These are phyloP conservation scores for Diadema setosum DNA, from an alignment of 35 echinoderm and acorn worm species.

Conservation along the genomic window DNA sequence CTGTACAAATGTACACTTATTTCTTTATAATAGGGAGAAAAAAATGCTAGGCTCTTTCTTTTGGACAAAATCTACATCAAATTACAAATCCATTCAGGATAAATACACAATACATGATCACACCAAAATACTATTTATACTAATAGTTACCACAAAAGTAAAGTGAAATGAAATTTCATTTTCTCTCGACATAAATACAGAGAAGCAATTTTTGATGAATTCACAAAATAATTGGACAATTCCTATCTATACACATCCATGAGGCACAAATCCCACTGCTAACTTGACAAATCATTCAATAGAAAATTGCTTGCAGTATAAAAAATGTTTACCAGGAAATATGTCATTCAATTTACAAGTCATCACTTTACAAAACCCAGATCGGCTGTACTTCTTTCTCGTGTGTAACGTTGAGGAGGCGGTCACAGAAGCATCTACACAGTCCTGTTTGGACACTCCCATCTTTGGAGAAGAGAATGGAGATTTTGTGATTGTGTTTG, in stretches of 20 bases:
- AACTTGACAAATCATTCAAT: neutral
- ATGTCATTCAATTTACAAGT: too few species aligned
- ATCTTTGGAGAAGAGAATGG: too few species aligned
- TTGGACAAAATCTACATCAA: slow-evolving; percentile 35
- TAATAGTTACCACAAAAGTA: too few species aligned
- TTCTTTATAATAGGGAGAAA: neutral
- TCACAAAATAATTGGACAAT: neutral
- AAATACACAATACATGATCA: slow-evolving; percentile 13
- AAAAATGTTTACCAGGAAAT: too few species aligned
- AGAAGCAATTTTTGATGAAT: too few species aligned
- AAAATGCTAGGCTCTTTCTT: neutral
- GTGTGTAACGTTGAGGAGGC: too few species aligned
- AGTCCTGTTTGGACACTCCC: too few species aligned
- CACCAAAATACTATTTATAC: slow-evolving; percentile 9
- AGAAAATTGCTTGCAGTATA: slow-evolving; percentile 25
- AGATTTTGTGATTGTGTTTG: too few species aligned
- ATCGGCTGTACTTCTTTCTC: too few species aligned
- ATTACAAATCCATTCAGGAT: neutral
- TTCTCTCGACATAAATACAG: neutral
- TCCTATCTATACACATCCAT: neutral
- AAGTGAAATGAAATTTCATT: slow-evolving; percentile 5
- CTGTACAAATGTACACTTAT: slow-evolving; percentile 29
- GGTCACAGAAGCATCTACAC: too few species aligned
- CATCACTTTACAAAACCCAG: too few species aligned
- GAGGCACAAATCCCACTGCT: neutral